A percentile compares a stretch with the other conserved stretches of the same genome.
Evolutionary conservation across 2,113 vertebrate genomes (phyloP).

Genomic region (Chlamydotis undulata): DNA sequence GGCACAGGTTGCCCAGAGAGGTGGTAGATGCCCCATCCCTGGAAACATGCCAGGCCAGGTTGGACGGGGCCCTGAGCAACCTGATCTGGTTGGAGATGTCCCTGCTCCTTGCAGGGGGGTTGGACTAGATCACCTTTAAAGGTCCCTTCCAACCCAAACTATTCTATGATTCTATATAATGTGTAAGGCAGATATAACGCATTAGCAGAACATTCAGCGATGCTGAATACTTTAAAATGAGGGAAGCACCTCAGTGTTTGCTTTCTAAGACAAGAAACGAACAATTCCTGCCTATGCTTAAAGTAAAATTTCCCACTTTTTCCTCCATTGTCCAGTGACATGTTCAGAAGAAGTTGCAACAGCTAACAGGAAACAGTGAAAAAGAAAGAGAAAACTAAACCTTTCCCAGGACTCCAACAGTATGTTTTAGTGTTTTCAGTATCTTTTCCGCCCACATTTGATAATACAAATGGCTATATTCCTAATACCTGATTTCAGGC

Average conservation of each 20-base stretch:
- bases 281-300: not conserved
- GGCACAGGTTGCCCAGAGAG: no score
- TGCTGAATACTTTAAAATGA: not conserved
- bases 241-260: not conserved
- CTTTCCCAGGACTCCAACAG: rapidly evolving
- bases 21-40: no score
- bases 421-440: not conserved
- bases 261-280: not conserved
- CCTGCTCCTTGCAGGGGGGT: no score
- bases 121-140: no score
- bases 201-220: not conserved
- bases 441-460: not conserved
- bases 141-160: no score
- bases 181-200: not conserved
- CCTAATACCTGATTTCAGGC: not conserved
- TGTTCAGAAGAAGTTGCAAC: not conserved
- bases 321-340: not conserved
- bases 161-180: not conserved
- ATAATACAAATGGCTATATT: not conserved
- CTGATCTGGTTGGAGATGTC: no score
- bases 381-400: not conserved
- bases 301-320: not conserved
- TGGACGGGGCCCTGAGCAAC: no score
- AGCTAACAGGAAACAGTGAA: not conserved
- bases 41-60: no score